These are phyloP conservation scores for Sebastes umbrosus DNA, from an alignment of 2,797 vertebrate genomes.

Conservation along the genomic window DNA sequence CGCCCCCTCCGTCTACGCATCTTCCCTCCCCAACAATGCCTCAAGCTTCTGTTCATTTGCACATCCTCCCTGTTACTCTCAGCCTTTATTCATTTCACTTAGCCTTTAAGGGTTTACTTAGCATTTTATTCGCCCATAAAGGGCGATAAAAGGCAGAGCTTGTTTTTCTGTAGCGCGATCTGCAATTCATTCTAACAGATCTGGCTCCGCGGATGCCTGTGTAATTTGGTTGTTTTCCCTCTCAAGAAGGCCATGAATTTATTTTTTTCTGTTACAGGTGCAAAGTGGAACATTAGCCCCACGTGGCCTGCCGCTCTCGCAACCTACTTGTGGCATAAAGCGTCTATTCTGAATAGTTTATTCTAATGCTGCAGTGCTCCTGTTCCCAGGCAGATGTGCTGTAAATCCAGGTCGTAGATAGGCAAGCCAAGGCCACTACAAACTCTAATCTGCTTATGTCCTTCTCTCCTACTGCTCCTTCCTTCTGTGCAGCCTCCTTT, in stretches of 20 bases:
- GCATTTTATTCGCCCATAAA: constrained; percentile 70
- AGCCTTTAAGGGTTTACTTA: constrained; percentile 64
- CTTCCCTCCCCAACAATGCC: constrained; percentile 23
- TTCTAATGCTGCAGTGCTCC: constrained; percentile 20
- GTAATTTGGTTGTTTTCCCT: constrained; percentile 48
- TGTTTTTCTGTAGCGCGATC: constrained; percentile 52
- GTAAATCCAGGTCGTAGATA: constrained; percentile 27
- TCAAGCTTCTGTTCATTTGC: constrained; percentile 44
- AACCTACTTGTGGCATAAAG: constrained; percentile 36
- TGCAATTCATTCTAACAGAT: constrained; percentile 52
- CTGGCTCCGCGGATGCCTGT: constrained; percentile 47
- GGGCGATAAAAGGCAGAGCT: constrained; percentile 48
- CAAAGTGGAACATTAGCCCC: constrained; percentile 54
- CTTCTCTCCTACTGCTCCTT: background rate
- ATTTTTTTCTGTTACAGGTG: constrained; percentile 15
- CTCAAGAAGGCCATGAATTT: constrained; percentile 23
- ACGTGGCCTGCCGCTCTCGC: constrained; percentile 16
- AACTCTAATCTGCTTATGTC: constrained; percentile 25
- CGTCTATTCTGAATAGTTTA: constrained; percentile 22
- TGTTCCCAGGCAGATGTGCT: constrained; percentile 49
- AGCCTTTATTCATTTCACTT: constrained; percentile 53
- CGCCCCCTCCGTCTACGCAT: constrained; percentile 20
- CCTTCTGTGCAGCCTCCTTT: background rate
- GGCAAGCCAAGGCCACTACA: constrained; percentile 1
- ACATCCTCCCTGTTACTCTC: constrained; percentile 19